Conservation (phyloP, 1,140 invertebrate genomes). For the Hylaeus volcanicus region DNA sequence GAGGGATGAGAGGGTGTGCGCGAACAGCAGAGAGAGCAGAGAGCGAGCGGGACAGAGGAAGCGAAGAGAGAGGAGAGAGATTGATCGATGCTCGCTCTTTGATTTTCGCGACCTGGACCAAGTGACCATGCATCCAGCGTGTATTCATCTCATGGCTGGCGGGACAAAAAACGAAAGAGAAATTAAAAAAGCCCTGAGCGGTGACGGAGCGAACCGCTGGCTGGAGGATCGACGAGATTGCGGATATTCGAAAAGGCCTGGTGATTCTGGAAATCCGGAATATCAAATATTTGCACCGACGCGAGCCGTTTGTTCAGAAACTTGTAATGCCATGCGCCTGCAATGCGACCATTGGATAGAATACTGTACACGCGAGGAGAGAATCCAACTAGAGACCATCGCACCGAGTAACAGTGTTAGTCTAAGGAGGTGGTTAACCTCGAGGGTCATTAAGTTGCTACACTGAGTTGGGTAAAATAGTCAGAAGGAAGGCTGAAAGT, state of each 20-base stretch:
- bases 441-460: no score
- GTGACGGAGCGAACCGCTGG: conserved; percentile 26
- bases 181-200: conserved; percentile 42
- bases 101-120: conserved; percentile 56
- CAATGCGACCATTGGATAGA: no score
- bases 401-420: no score
- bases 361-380: no score
- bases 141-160: conserved; percentile 57
- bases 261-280: conserved; percentile 31
- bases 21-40: not conserved
- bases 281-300: conserved; percentile 28
- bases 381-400: no score
- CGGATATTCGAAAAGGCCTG: conserved; percentile 43
- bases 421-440: no score
- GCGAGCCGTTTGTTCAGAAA: conserved; percentile 13
- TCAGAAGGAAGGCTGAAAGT: no score
- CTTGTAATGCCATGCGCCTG: conserved; percentile 1
- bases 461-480: no score
- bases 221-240: conserved; percentile 6
- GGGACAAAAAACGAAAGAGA: conserved; percentile 48
- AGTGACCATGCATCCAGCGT: conserved; percentile 48
- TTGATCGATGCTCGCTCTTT: conserved; percentile 55
- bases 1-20: not conserved
- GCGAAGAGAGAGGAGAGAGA: conserved; percentile 16
- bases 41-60: not conserved